Evolutionary conservation across 2,113 vertebrate species (phyloP).

Genomic region (Erpornis zantholeuca): DNA sequence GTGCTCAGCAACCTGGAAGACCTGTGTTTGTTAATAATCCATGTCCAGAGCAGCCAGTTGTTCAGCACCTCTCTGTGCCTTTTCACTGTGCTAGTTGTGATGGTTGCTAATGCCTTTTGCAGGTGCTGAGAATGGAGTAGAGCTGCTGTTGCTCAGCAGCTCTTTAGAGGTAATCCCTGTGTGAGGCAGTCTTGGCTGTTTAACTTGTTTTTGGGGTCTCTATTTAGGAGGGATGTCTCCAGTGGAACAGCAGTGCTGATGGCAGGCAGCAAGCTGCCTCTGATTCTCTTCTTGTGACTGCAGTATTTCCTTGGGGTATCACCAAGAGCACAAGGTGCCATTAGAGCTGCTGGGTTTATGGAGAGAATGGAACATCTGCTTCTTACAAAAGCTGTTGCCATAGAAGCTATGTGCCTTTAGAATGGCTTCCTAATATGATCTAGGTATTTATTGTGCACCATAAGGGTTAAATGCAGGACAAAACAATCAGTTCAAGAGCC

Average conservation of each 20-base stretch:
- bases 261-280: neutral
- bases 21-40: neutral
- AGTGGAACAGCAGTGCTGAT: neutral
- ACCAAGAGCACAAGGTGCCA: neutral
- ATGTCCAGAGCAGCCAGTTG: neutral
- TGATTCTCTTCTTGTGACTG: neutral
- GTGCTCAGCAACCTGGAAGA: neutral
- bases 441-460: neutral
- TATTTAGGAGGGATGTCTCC: neutral
- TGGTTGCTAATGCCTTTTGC: neutral
- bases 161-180: neutral
- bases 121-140: neutral
- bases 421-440: neutral
- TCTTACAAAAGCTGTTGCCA: neutral
- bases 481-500: neutral
- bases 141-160: neutral
- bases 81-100: neutral
- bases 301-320: neutral
- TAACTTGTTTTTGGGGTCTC: neutral
- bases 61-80: neutral
- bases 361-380: neutral
- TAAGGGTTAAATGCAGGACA: neutral
- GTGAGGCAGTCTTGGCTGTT: neutral
- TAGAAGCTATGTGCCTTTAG: neutral
- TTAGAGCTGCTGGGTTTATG: neutral